Conservation (phyloP, 2,888 invertebrate genomes). For the Apodemia zela region DNA sequence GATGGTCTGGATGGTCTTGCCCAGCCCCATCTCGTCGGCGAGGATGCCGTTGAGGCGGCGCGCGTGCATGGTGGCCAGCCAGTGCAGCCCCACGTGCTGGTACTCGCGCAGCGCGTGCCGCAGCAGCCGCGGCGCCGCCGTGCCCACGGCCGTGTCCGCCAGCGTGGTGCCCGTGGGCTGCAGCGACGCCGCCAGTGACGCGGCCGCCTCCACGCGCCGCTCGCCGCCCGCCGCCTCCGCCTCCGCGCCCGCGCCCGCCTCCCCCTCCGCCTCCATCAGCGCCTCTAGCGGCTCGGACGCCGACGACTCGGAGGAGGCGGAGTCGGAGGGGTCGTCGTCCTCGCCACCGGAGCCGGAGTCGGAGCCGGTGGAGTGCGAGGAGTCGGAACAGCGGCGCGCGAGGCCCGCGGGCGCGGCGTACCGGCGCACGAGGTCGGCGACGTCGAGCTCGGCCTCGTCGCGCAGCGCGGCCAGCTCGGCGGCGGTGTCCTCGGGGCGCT, state of each 20-base stretch:
- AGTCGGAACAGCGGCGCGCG: slow-evolving; percentile 18
- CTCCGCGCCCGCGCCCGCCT: slow-evolving; percentile 28
- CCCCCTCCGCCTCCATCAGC: slow-evolving; percentile 34
- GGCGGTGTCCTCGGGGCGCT: slow-evolving; percentile 80
- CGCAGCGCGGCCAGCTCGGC: slow-evolving; percentile 88
- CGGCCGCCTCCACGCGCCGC: slow-evolving; percentile 93
- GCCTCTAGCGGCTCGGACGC: slow-evolving; percentile 48
- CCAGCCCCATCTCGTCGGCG: slow-evolving; percentile 98
- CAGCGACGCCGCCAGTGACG: slow-evolving; percentile 95
- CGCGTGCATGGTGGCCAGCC: slow-evolving; percentile 98
- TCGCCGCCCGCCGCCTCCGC: slow-evolving; percentile 53
- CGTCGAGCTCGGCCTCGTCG: slow-evolving; percentile 89
- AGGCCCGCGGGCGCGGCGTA: slow-evolving; percentile 64
- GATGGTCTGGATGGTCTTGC: slow-evolving; percentile 98
- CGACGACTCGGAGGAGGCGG: slow-evolving; percentile 40
- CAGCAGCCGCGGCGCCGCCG: slow-evolving; percentile 95
- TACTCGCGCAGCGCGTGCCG: slow-evolving; percentile 95
- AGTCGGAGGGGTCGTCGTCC: slow-evolving; percentile 40
- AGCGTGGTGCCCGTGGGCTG: slow-evolving; percentile 99
- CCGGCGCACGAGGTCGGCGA: slow-evolving; percentile 89
- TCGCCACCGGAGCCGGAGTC: slow-evolving; percentile 30
- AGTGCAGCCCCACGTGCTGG: slow-evolving; percentile 98
- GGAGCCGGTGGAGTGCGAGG: slow-evolving; percentile 26
- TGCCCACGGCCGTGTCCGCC: slow-evolving; percentile 95
- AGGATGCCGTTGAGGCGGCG: slow-evolving; percentile 97